Percentiles rank a stretch among this genome's conserved stretches.
Evolutionary conservation across 2,888 invertebrate species (phyloP).

Genomic region (Galerucella calmariensis): DNA sequence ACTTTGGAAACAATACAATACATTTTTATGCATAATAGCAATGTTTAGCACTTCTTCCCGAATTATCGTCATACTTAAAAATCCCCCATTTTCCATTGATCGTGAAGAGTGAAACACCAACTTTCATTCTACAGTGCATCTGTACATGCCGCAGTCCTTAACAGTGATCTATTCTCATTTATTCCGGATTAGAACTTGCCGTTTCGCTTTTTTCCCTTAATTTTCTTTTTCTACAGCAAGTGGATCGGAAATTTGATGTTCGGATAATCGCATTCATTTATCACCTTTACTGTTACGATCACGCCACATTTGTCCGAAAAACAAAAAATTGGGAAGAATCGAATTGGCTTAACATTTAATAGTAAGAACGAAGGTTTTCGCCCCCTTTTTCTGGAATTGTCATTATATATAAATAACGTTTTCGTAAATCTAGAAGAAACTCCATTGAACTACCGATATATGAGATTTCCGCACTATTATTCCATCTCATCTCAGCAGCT

Average conservation of each 20-base stretch:
- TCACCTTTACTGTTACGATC: slow-evolving; percentile 12
- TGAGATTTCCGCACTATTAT: neutral
- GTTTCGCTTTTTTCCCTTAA: slow-evolving; percentile 8
- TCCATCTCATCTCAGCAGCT: too few species aligned
- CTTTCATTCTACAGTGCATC: too few species aligned
- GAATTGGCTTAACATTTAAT: neutral
- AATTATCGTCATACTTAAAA: too few species aligned
- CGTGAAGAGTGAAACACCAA: too few species aligned
- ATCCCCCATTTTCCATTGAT: too few species aligned
- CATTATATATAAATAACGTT: neutral
- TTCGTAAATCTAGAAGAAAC: too few species aligned
- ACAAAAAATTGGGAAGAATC: neutral
- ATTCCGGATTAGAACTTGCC: slow-evolving; percentile 25
- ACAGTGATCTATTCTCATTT: slow-evolving; percentile 24
- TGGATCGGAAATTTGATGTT: slow-evolving; percentile 31
- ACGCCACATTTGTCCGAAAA: slow-evolving; percentile 2
- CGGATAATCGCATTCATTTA: slow-evolving; percentile 30
- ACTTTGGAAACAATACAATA: too few species aligned
- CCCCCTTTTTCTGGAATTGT: neutral
- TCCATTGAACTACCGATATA: neutral
- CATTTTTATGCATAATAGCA: too few species aligned
- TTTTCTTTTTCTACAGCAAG: slow-evolving; percentile 8
- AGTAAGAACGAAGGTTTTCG: neutral
- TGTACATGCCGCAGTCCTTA: too few species aligned
- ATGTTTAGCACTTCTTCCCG: too few species aligned